These are phyloP conservation scores for Rhagologus leucostigma DNA, from an alignment of 2,113 vertebrate species.

Conservation along the genomic window DNA sequence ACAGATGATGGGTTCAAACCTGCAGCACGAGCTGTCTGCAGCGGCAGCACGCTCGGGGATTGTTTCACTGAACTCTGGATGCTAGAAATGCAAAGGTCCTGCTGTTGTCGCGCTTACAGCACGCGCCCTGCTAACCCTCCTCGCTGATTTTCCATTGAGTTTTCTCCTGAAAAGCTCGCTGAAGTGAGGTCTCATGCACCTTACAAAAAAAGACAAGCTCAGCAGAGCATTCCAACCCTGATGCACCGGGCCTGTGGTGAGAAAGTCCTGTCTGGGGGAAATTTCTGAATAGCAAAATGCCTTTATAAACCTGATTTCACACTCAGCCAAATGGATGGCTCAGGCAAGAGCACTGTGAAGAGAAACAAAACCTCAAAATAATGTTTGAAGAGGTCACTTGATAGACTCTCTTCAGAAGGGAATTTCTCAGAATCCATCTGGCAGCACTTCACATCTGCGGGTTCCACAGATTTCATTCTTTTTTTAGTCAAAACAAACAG, in stretches of 20 bases:
- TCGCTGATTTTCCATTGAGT: neutral
- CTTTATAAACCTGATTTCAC: neutral
- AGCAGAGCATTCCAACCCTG: neutral
- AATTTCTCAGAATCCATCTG: neutral
- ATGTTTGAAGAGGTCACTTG: neutral
- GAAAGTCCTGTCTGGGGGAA: neutral
- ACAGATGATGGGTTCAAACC: neutral
- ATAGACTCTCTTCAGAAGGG: neutral
- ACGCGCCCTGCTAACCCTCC: neutral
- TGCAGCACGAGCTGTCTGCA: neutral
- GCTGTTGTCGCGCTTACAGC: neutral
- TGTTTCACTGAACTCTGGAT: rapidly evolving
- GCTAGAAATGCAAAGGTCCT: neutral
- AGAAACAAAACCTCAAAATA: neutral
- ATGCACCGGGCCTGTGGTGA: neutral
- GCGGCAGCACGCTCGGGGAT: neutral
- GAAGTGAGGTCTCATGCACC: neutral
- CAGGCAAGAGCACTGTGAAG: neutral
- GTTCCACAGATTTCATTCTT: neutral
- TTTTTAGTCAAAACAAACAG: neutral
- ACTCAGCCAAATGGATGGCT: neutral
- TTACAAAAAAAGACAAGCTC: neutral
- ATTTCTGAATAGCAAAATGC: neutral
- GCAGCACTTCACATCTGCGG: neutral
- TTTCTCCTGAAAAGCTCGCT: neutral